phyloP scores from a whole-genome alignment of 2,888 invertebrate species.

The Stenurella melanura region DNA sequence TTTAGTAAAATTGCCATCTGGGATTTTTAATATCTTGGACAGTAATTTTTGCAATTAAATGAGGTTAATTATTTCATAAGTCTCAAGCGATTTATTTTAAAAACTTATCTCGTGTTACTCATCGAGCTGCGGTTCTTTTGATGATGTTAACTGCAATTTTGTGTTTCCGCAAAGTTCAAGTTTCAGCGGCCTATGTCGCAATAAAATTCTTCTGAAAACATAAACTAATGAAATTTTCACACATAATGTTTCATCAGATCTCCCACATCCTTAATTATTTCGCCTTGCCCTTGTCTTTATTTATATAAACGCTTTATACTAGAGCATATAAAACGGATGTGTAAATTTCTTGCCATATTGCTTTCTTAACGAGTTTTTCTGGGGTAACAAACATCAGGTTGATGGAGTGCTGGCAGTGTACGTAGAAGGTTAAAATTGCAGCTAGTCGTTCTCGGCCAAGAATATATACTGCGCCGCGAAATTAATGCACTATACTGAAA shows the following conservation, averaged over 20 bases:
- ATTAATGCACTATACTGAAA: no score
- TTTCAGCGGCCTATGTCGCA: constrained; percentile 17
- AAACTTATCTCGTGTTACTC: constrained; percentile 30
- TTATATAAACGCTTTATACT: background rate
- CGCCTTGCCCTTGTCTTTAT: constrained; percentile 16
- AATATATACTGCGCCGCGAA: no score
- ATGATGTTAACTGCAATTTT: constrained; percentile 31
- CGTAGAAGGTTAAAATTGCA: background rate
- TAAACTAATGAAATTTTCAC: constrained; percentile 6
- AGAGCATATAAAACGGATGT: background rate
- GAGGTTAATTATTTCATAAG: constrained; percentile 31
- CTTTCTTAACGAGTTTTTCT: background rate
- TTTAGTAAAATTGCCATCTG: constrained; percentile 1
- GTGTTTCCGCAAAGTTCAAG: constrained; percentile 32
- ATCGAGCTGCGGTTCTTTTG: constrained; percentile 44
- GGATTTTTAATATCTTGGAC: constrained; percentile 3
- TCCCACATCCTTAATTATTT: constrained; percentile 11
- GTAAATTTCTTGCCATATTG: background rate
- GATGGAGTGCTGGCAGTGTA: background rate
- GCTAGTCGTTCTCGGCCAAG: no score
- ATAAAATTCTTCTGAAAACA: background rate
- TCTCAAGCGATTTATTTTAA: constrained; percentile 33
- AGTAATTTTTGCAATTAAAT: constrained; percentile 30
- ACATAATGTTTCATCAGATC: background rate
- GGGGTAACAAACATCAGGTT: background rate